Evolutionary conservation across 2,113 vertebrate species (phyloP).

Genomic region (Elgaria multicarinata): DNA sequence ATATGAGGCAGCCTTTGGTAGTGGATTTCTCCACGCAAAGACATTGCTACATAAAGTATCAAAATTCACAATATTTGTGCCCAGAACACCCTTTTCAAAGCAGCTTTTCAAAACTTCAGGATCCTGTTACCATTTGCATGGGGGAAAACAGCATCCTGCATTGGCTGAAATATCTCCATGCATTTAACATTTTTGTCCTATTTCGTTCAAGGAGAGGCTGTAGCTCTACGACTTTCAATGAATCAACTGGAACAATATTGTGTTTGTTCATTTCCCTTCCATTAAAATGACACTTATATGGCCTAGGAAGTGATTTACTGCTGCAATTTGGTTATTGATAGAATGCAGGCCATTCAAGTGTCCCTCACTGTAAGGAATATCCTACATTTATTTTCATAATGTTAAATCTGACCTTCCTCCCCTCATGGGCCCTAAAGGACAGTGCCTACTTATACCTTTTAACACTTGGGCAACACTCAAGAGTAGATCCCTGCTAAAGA

Average conservation of each 20-base stretch:
- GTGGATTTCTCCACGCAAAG: neutral
- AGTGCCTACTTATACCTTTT: neutral
- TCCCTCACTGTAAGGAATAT: constrained; percentile 18
- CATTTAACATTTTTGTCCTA: neutral
- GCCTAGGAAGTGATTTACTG: constrained; percentile 3
- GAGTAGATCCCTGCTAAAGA: neutral
- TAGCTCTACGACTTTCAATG: neutral
- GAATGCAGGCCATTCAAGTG: constrained; percentile 5
- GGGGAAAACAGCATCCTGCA: neutral
- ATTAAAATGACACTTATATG: constrained; percentile 20
- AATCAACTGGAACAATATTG: neutral
- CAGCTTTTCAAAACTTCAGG: neutral
- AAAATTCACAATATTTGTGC: neutral
- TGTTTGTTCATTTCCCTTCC: constrained; percentile 16
- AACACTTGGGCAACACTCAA: neutral
- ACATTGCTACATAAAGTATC: no score
- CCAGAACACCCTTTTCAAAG: neutral
- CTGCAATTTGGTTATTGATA: constrained; percentile 22
- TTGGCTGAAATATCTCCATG: neutral
- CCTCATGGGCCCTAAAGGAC: neutral
- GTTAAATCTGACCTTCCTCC: constrained; percentile 15
- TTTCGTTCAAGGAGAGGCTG: constrained; percentile 12
- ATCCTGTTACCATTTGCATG: neutral
- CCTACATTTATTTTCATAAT: constrained; percentile 24
- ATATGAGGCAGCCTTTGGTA: neutral